Evolutionary conservation across 1,140 invertebrate species (phyloP), one percentile per base, ranked within the genome.

Genomic region (Homalodisca vitripennis): DNA sequence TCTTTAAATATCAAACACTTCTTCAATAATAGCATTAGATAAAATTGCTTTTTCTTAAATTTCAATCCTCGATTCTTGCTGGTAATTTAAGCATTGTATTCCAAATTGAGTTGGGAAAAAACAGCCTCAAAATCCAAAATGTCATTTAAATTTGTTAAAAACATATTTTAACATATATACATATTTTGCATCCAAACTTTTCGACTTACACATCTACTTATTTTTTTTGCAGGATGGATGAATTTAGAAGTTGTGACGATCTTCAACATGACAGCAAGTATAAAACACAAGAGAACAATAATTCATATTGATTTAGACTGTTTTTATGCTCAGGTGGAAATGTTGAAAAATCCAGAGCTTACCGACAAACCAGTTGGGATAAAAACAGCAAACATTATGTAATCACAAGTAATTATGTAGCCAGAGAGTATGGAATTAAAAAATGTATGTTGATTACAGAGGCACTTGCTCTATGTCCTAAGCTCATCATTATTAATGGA

Each of bases 301-400:
- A 84, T 92, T 73, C 88, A 93, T 75, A 80, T 93, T 74, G 88
- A 92, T 77, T 82, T 92, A 74, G 89, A 92, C 75, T 92, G 88
- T 77, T 93, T 91, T 79, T 93, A 93, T 79, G 91, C 91, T 64
- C 91, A 93, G 83, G 90, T 92, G 69, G 91, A 93, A 80, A 89
- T 88, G 82, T 74, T 90, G 30, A 83, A 84, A 69, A 85, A 90
- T 77, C 89, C 90, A 0, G 81, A 85, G 72, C 77, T 89, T 17
- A 80, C 82, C 48, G 79, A 80, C 24, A 84, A 86, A 73, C 90
- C 91, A 0, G 78, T 93, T 41, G 91, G 90, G 30, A 85, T 93
- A 3, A 86, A n/a, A 91, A 77, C 91, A 93, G 78, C 92, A 92
- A n/a, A 76, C 90, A 87, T 75, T 83, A 90, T 66, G 86, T 93